phyloP scores from a whole-genome alignment of 2,113 vertebrate species.

The Mormoops blainvillei region DNA sequence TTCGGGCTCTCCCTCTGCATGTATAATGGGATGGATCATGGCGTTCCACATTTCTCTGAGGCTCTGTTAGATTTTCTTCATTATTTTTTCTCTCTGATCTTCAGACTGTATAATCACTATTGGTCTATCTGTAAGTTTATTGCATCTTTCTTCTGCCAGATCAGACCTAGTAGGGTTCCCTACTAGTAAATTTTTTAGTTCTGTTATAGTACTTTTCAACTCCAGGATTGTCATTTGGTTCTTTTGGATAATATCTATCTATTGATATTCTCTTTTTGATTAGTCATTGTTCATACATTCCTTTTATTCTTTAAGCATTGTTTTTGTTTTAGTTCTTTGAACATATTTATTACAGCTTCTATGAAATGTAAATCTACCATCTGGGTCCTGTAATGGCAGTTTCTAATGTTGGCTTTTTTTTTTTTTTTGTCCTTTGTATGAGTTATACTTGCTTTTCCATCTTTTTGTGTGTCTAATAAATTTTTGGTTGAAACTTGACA shows the following conservation, averaged over 20 bases:
- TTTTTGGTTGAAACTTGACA: not conserved
- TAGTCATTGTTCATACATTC: not conserved
- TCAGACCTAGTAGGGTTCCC: not conserved
- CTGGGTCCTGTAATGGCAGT: not conserved
- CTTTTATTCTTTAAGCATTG: not conserved
- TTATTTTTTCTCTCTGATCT: not conserved
- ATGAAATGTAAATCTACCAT: not conserved
- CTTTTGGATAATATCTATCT: not conserved
- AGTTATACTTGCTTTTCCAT: not conserved
- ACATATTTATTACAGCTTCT: not conserved
- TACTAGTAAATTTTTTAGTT: not conserved
- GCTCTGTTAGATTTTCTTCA: not conserved
- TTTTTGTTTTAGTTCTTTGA: not conserved
- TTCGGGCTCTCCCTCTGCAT: not conserved
- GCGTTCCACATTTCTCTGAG: not conserved
- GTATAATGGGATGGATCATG: not conserved
- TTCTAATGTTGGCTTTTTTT: not conserved
- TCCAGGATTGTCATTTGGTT: not conserved
- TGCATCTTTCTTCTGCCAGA: not conserved
- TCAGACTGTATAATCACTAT: not conserved
- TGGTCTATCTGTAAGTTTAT: not conserved
- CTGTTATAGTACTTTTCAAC: not conserved
- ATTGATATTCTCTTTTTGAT: not conserved
- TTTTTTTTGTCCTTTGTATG: not conserved
- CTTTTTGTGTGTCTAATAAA: not conserved